Conservation (phyloP, 2,888 invertebrate species). For the Agapostemon virescens region DNA sequence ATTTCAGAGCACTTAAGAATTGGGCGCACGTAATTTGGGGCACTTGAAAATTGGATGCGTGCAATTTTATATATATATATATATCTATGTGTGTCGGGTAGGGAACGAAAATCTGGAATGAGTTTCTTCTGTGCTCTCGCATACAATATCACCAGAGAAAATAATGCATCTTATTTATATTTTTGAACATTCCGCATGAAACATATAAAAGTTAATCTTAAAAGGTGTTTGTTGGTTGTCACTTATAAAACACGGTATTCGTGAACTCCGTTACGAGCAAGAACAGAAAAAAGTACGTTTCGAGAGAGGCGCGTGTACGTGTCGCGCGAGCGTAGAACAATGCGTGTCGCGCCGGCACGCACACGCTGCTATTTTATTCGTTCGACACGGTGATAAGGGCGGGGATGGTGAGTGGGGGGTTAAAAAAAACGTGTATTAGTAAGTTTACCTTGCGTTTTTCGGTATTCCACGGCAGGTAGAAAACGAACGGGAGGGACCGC, state of each 20-base stretch:
- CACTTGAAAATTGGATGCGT: too few relatives aligned
- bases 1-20: too few relatives aligned
- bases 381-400: background rate
- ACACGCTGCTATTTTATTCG: slow-evolving; percentile 18
- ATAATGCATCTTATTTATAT: slow-evolving; percentile 64
- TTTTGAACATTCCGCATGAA: slow-evolving; percentile 64
- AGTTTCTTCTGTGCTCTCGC: slow-evolving; percentile 37
- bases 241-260: slow-evolving; percentile 60
- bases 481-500: slow-evolving; percentile 4
- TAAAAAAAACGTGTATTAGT: slow-evolving; percentile 40
- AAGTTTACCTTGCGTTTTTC: slow-evolving; percentile 44
- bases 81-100: too few relatives aligned
- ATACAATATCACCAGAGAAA: slow-evolving; percentile 58
- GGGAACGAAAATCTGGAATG: slow-evolving; percentile 30
- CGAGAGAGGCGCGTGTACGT: slow-evolving; percentile 50
- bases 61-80: too few relatives aligned
- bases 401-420: background rate
- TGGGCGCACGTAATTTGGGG: too few relatives aligned
- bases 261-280: slow-evolving; percentile 45
- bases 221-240: slow-evolving; percentile 44
- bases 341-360: slow-evolving; percentile 14
- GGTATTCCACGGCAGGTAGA: slow-evolving; percentile 11
- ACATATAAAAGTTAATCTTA: slow-evolving; percentile 62
- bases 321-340: slow-evolving; percentile 39
- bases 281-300: slow-evolving; percentile 52